These are phyloP conservation scores for Rhynchophorus ferrugineus DNA, from an alignment of 1,140 invertebrate species.

Conservation along the genomic window DNA sequence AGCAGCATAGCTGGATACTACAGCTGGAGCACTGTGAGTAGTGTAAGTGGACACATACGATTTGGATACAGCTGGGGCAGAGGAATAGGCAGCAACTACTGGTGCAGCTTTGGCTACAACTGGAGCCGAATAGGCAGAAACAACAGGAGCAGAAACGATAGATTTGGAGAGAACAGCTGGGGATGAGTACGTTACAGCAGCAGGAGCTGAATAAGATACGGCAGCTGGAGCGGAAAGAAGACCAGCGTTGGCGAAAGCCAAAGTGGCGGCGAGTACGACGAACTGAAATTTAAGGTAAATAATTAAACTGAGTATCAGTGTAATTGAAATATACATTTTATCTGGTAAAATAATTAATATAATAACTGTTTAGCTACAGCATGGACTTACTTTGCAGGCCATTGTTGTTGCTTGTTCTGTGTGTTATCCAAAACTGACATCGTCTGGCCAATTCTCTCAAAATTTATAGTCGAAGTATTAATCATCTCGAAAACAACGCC, in stretches of 20 bases:
- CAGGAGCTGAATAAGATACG: constrained; percentile 4
- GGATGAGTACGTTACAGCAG: not conserved
- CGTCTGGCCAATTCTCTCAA: not conserved
- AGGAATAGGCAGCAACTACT: constrained; percentile 23
- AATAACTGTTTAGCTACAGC: no score
- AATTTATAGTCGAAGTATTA: not conserved
- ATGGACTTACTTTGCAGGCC: not conserved
- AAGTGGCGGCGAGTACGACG: constrained; percentile 26
- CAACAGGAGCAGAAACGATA: constrained; percentile 1
- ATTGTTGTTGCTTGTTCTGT: not conserved
- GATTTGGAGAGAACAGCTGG: constrained; percentile 25
- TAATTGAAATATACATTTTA: no score
- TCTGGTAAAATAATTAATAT: no score
- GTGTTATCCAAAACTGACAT: not conserved
- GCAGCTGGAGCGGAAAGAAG: constrained; percentile 12
- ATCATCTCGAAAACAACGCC: no score
- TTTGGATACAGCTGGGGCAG: constrained; percentile 37
- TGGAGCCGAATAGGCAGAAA: constrained; percentile 6
- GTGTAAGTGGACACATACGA: constrained; percentile 49
- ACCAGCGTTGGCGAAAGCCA: constrained; percentile 34
- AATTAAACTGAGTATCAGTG: no score
- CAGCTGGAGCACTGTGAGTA: constrained; percentile 40
- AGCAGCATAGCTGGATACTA: constrained; percentile 44
- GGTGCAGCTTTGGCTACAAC: constrained; percentile 8
- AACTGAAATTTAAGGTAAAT: constrained; percentile 27